Evolutionary conservation across 2,888 invertebrate species (phyloP).

Genomic region (Nezara viridula): DNA sequence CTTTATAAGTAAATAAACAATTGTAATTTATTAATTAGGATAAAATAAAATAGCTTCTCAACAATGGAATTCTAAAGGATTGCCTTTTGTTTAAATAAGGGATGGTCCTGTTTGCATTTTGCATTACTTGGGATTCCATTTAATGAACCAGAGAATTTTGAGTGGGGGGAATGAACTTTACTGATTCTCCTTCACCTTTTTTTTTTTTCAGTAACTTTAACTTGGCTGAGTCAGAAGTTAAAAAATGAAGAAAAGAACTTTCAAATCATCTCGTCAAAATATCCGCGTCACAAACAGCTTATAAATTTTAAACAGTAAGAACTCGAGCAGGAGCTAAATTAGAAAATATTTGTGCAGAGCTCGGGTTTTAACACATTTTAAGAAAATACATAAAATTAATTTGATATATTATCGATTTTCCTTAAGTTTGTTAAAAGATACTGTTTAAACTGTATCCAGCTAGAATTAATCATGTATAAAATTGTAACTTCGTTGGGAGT

Average conservation of each 20-base stretch:
- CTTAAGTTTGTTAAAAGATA: neutral
- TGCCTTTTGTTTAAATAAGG: neutral
- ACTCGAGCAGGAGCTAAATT: neutral
- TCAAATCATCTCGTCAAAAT: constrained; percentile 16
- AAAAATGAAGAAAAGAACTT: constrained; percentile 20
- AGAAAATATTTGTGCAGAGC: neutral
- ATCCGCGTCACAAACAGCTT: constrained; percentile 23
- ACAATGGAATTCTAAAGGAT: neutral
- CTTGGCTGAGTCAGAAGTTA: neutral
- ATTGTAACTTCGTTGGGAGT: too few relatives aligned
- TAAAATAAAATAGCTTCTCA: neutral
- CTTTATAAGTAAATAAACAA: neutral
- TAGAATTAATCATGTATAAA: neutral
- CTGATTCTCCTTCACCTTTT: neutral
- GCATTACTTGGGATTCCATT: neutral
- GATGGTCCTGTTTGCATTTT: neutral
- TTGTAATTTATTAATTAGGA: neutral
- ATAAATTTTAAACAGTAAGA: constrained; percentile 29
- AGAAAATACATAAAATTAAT: neutral
- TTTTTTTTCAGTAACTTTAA: neutral
- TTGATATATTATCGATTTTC: neutral
- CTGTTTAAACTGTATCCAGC: too few relatives aligned
- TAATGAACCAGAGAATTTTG: neutral
- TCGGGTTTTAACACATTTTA: neutral
- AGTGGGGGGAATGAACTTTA: constrained; percentile 11